These are phyloP conservation scores for Thysanoteuthis rhombus DNA, from an alignment of 2,888 invertebrate species.

Conservation along the genomic window DNA sequence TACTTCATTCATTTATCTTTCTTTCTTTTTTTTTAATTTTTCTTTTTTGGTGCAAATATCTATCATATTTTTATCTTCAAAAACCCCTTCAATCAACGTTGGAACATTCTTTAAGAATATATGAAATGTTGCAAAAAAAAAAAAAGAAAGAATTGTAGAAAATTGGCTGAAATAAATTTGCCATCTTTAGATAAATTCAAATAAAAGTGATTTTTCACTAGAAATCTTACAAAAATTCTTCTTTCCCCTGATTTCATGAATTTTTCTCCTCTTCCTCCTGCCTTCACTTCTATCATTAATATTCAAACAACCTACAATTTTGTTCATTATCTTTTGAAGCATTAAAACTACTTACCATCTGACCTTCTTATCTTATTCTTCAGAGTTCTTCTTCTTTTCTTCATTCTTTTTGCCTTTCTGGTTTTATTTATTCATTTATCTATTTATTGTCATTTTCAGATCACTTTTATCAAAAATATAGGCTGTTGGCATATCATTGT, in stretches of 20 bases:
- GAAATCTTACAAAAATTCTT: not conserved
- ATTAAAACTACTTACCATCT: not conserved
- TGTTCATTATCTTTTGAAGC: not conserved
- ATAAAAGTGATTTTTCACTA: conserved; percentile 12
- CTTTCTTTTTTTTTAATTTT: too few species aligned
- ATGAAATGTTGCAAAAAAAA: not conserved
- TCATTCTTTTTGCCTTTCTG: not conserved
- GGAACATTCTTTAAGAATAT: not conserved
- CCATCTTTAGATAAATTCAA: not conserved
- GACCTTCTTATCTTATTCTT: not conserved
- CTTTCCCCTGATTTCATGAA: not conserved
- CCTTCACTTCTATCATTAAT: not conserved
- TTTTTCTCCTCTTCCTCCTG: too few species aligned
- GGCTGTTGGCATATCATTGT: not conserved
- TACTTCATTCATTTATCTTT: too few species aligned
- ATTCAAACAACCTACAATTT: conserved; percentile 12
- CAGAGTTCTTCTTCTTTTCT: not conserved
- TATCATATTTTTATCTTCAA: not conserved
- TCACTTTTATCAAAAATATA: not conserved
- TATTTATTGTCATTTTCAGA: not conserved
- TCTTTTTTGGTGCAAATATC: not conserved
- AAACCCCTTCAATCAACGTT: not conserved
- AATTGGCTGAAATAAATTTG: not conserved
- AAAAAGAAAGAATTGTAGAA: not conserved
- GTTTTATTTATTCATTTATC: too few species aligned